Evolutionary conservation across 2,113 vertebrate species (phyloP), one percentile per base, ranked within the genome.

Genomic region (Perca fluviatilis): DNA sequence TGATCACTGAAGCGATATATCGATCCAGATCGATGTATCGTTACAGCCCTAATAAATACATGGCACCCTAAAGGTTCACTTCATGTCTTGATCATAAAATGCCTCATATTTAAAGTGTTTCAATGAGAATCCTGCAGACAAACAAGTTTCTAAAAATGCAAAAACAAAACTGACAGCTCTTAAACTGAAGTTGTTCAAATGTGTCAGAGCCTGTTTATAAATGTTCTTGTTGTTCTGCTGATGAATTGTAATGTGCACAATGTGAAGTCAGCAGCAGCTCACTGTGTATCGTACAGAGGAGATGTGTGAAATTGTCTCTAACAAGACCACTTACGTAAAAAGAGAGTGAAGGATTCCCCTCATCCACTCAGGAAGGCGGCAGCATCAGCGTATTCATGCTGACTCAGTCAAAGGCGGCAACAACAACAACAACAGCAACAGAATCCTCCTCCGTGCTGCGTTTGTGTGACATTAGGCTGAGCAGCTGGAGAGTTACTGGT

Each of bases 281-380:
- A 15, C 47, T 53, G 79, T 54, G 58, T 49, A 4, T 60, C 12
- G 25, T 27, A 66, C 68, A 61, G 30, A 72, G n/a, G 23, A 27
- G 23, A 62, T 12, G 51, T 70, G 76, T 74, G 69, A 80, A 77
- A 68, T 73, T 71, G 19, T 65, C 79, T 67, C 77, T 47, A 87
- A 84, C 30, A 46, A 69, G 68, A 83, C 53, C 80, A 62, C 78
- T 89, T 89, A 83, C 47, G n/a, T 86, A 86, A 86, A 85, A 65
- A 63, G 21, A 36, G 49, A 67, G 33, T 1, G 73, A 77, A 88
- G 85, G 83, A 85, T 88, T 84, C 83, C 86, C 88, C 79, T 60
- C 82, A 30, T 79, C 68, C 77, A 1, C 77, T 7, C 40, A 25
- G 46, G 40, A 62, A 33, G 75, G n/a, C 23, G 67, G 68, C 58